phyloP scores from a whole-genome alignment of 2,888 invertebrate species.

The Gerris lacustris region DNA sequence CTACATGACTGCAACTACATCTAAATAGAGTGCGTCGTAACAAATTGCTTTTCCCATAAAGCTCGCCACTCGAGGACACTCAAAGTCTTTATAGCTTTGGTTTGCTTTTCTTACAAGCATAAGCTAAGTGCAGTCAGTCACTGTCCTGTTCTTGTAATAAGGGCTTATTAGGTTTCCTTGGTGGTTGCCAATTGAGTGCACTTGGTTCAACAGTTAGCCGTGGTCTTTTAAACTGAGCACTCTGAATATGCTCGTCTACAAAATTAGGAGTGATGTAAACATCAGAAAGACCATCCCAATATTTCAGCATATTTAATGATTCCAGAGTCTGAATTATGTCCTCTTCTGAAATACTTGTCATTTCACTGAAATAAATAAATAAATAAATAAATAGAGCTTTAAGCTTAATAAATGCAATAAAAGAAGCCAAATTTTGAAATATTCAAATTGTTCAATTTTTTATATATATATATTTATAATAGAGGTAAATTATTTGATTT shows the following conservation, averaged over 20 bases:
- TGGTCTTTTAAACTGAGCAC: slow-evolving; percentile 83
- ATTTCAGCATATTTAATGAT: slow-evolving; percentile 96
- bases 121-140: not conserved
- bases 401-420: too few relatives aligned
- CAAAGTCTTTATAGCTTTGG: too few relatives aligned
- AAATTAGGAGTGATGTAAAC: slow-evolving; percentile 92
- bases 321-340: slow-evolving; percentile 92
- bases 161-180: slow-evolving; percentile 33
- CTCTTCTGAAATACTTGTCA: slow-evolving; percentile 89
- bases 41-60: too few relatives aligned
- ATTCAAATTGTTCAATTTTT: too few relatives aligned
- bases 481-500: too few relatives aligned
- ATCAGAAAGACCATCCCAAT: slow-evolving; percentile 95
- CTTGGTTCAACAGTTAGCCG: slow-evolving; percentile 70
- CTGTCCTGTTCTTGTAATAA: not conserved
- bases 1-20: too few relatives aligned
- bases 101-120: too few relatives aligned
- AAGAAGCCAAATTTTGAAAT: too few relatives aligned
- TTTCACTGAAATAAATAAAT: slow-evolving; percentile 47
- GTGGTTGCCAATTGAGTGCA: slow-evolving; percentile 76
- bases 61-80: too few relatives aligned
- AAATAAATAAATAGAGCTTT: not conserved
- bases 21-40: too few relatives aligned
- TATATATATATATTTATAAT: too few relatives aligned
- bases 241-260: slow-evolving; percentile 81